These are phyloP conservation scores for Lasioglossum zephyrum DNA, from an alignment of 2,888 invertebrate genomes.

Conservation along the genomic window DNA sequence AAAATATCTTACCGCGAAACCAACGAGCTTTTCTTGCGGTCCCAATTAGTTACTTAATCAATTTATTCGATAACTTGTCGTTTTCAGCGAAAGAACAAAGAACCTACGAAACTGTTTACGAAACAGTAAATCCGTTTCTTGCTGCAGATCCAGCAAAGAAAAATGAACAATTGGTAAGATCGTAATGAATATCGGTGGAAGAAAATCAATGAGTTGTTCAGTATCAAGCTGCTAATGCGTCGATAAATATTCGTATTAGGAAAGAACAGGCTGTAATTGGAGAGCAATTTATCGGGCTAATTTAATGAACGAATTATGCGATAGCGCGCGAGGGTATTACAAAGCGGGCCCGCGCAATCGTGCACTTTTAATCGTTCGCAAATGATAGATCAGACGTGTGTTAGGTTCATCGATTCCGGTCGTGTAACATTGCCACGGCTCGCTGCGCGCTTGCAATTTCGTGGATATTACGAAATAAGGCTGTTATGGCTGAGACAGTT, in stretches of 20 bases:
- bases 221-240: background rate
- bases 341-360: constrained; percentile 16
- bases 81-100: too few species aligned
- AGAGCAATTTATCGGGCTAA: constrained; percentile 7
- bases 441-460: constrained; percentile 61
- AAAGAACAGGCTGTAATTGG: constrained; percentile 1
- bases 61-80: background rate
- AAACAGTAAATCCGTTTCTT: background rate
- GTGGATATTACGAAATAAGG: constrained; percentile 65
- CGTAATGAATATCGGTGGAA: background rate
- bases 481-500: constrained; percentile 14
- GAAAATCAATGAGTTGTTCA: background rate
- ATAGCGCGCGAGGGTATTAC: constrained; percentile 14
- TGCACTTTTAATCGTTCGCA: constrained; percentile 22
- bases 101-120: background rate
- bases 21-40: background rate
- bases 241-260: background rate
- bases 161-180: background rate
- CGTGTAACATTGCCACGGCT: constrained; percentile 62
- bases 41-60: background rate
- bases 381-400: constrained; percentile 41
- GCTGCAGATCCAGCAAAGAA: background rate
- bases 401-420: constrained; percentile 46
- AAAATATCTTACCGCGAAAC: background rate
- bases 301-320: constrained; percentile 31